Percentiles rank a stretch among this genome's conserved stretches.
These are phyloP conservation scores for Sinocyclocheilus maitianheensis DNA, from an alignment of 2,113 vertebrate species.

Conservation along the genomic window DNA sequence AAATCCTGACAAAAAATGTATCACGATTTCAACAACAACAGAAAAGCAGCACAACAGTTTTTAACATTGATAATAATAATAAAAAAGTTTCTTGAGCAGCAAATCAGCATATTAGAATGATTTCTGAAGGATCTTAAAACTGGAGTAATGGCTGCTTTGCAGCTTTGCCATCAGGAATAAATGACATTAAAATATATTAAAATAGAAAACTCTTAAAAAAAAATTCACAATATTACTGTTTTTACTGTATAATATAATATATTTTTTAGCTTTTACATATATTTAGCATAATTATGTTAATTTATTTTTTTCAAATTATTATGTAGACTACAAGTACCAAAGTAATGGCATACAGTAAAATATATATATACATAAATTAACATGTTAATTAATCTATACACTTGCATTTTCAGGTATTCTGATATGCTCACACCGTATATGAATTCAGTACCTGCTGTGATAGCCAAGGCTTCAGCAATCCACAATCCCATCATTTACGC, in stretches of 20 bases:
- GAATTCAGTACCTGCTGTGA: slow-evolving; percentile 93
- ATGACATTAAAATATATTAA: no score
- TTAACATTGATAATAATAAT: neutral
- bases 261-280: neutral
- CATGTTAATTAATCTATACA: neutral
- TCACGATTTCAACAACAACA: neutral
- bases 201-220: no score
- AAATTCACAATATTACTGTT: no score
- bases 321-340: neutral
- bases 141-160: no score
- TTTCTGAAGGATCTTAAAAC: no score
- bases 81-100: no score
- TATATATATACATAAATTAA: neutral
- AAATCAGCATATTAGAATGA: no score
- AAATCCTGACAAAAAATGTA: no score
- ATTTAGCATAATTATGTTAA: neutral
- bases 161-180: no score
- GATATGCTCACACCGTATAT: slow-evolving; percentile 87
- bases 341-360: neutral
- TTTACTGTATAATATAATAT: neutral
- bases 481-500: slow-evolving; percentile 97
- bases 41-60: neutral
- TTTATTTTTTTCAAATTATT: neutral
- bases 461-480: slow-evolving; percentile 97
- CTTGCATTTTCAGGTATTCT: slow-evolving; percentile 77